Evolutionary conservation across 30 jellyfish, hydroid and myxozoan genomes (phyloP).

Genomic region (Mastigias papua): DNA sequence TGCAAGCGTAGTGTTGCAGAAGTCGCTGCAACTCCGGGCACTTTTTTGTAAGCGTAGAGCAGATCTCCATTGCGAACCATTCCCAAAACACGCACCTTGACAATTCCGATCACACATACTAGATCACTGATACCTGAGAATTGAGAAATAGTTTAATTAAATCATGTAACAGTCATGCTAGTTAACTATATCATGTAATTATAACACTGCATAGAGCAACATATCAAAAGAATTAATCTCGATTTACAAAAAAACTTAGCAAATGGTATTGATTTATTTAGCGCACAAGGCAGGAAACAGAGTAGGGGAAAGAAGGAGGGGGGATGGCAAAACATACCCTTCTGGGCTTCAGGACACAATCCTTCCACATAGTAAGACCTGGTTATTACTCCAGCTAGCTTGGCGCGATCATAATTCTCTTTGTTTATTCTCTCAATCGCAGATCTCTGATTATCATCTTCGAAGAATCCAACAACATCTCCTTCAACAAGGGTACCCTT

Average conservation of each 20-base stretch:
- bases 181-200: no score
- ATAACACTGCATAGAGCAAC: no score
- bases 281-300: no score
- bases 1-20: background rate
- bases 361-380: slow-evolving; percentile 23
- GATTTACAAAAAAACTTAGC: no score
- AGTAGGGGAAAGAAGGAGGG: no score
- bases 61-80: slow-evolving; percentile 71
- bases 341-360: background rate
- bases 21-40: slow-evolving; percentile 75
- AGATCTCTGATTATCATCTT: slow-evolving; percentile 3
- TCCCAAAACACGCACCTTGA: slow-evolving; percentile 63
- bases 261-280: no score
- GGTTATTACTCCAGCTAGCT: slow-evolving; percentile 31
- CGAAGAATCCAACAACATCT: slow-evolving; percentile 36
- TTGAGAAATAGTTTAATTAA: background rate
- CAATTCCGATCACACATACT: slow-evolving; percentile 77
- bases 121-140: slow-evolving; percentile 52
- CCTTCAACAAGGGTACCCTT: slow-evolving; percentile 1
- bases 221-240: no score
- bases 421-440: slow-evolving; percentile 6
- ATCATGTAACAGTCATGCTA: no score
- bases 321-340: background rate
- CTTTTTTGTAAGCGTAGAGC: slow-evolving; percentile 61
- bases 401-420: slow-evolving; percentile 8